These are phyloP conservation scores for Mustelus asterias DNA, from an alignment of 2,113 vertebrate genomes.

Conservation along the genomic window DNA sequence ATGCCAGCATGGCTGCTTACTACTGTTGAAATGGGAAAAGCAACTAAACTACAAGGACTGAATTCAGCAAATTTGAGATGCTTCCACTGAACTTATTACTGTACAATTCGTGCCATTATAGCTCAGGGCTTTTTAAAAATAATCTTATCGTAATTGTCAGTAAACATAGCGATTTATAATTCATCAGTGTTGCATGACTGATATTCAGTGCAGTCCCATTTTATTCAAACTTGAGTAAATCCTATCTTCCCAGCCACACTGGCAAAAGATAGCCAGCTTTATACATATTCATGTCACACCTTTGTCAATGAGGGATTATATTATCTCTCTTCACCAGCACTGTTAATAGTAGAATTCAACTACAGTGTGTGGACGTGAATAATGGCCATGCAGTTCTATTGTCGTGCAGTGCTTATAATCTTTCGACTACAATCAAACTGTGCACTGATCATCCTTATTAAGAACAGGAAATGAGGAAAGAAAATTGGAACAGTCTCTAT, in stretches of 20 bases:
- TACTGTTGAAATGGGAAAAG: not conserved
- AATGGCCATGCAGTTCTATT: not conserved
- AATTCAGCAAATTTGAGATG: not conserved
- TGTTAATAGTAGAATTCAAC: not conserved
- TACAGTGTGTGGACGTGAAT: not conserved
- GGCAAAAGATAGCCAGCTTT: not conserved
- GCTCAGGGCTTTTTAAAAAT: not conserved
- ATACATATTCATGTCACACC: not conserved
- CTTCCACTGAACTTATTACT: not conserved
- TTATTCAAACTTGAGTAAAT: not conserved
- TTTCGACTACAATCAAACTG: not conserved
- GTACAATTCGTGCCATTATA: not conserved
- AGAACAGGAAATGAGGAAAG: not conserved
- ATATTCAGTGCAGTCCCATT: not conserved
- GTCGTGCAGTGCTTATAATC: not conserved
- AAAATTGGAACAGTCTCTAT: not conserved
- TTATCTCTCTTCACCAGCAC: not conserved
- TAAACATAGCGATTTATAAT: not conserved
- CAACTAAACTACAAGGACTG: not conserved
- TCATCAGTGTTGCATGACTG: not conserved
- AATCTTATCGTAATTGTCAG: not conserved
- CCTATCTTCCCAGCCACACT: too few relatives aligned
- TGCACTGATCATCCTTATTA: not conserved
- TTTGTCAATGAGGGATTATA: conserved; percentile 15
- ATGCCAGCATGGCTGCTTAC: not conserved